These are phyloP conservation scores for Frankliniella intonsa DNA, from an alignment of 2,888 invertebrate species.

Conservation along the genomic window DNA sequence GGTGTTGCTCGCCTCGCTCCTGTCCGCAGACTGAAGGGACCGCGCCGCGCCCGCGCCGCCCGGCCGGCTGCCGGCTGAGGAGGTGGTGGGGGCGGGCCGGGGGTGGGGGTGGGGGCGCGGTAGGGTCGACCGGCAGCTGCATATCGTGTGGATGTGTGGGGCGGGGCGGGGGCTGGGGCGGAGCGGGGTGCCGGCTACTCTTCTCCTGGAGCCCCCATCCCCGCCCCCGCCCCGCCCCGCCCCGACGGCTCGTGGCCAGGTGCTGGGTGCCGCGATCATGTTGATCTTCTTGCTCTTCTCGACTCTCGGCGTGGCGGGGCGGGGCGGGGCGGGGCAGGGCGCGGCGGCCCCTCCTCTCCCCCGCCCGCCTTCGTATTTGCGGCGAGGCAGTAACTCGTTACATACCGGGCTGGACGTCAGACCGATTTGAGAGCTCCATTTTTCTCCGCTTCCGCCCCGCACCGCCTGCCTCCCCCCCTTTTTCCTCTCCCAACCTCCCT, in stretches of 20 bases:
- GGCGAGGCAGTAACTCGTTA: neutral
- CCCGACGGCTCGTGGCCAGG: conserved; percentile 17
- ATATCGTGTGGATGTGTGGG: neutral
- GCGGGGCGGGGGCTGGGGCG: neutral
- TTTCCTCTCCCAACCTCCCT: neutral
- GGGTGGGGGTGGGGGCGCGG: neutral
- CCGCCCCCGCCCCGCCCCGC: neutral
- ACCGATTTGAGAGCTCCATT: neutral
- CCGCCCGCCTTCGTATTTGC: no score
- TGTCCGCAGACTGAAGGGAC: neutral
- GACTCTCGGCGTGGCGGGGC: no score
- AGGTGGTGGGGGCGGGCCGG: neutral
- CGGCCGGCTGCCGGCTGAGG: neutral
- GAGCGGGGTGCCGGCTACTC: neutral
- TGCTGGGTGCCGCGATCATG: neutral
- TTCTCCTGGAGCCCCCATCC: neutral
- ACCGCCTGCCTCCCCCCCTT: neutral
- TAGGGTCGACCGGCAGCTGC: neutral
- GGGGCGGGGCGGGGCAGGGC: no score
- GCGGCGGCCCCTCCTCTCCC: no score
- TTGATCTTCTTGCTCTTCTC: neutral
- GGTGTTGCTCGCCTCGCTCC: neutral
- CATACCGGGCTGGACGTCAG: neutral
- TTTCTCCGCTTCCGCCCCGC: neutral
- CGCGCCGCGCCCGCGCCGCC: neutral